phyloP scores from a whole-genome alignment of 2,113 vertebrate species.

The Hiodon tergisus region DNA sequence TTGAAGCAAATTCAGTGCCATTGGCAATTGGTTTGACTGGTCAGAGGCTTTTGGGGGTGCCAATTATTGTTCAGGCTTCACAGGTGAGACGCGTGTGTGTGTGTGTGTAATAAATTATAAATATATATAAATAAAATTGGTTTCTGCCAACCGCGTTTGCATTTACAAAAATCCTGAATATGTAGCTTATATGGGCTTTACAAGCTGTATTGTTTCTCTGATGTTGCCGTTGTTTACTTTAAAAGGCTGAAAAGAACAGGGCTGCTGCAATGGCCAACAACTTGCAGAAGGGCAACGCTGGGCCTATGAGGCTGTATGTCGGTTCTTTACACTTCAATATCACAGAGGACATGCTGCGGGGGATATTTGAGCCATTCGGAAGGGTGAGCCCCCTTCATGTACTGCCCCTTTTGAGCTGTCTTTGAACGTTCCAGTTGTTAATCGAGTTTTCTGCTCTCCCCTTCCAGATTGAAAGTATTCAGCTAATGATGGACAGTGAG shows the following conservation, averaged over 20 bases:
- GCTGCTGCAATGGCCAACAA: conserved; percentile 91
- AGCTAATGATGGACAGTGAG: conserved; percentile 97
- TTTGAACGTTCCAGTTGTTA: background rate
- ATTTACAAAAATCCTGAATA: background rate
- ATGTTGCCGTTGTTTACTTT: background rate
- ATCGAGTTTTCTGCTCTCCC: background rate
- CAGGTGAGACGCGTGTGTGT: no score
- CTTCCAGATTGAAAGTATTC: conserved; percentile 87
- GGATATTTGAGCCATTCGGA: conserved; percentile 95
- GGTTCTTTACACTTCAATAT: conserved; percentile 96
- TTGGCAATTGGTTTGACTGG: conserved; percentile 93
- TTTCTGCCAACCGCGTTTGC: background rate
- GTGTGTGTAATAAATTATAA: no score
- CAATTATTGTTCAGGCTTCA: conserved; percentile 94
- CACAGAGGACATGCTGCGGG: conserved; percentile 94
- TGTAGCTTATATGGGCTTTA: background rate
- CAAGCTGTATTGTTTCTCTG: background rate
- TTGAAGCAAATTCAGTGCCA: conserved; percentile 91
- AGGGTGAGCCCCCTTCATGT: conserved; percentile 58
- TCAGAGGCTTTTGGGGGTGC: conserved; percentile 89
- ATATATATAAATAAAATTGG: no score
- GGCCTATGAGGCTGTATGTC: conserved; percentile 90
- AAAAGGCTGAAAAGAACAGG: conserved; percentile 91
- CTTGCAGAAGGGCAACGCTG: conserved; percentile 82
- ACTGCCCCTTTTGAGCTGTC: background rate